Conservation (phyloP, 2,797 vertebrate species). For the Xiphophorus birchmanni region DNA sequence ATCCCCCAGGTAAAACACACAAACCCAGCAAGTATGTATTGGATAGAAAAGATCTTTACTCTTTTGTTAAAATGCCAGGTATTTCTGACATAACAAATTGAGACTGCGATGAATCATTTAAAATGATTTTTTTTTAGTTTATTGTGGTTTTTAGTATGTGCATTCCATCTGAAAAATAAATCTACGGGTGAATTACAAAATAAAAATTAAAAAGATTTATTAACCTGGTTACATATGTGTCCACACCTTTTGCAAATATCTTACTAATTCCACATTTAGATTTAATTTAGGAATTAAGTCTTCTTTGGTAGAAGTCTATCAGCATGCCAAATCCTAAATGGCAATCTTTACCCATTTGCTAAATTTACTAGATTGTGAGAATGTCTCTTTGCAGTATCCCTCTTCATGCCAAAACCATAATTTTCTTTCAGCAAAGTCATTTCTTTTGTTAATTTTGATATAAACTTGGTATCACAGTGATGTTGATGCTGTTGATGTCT, state of each 20-base stretch:
- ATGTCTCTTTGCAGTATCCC: neutral
- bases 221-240: neutral
- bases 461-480: neutral
- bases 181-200: neutral
- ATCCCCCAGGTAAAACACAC: conserved; percentile 89
- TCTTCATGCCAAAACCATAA: neutral
- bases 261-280: neutral
- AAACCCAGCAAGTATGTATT: neutral
- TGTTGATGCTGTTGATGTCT: neutral
- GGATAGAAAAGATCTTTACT: neutral
- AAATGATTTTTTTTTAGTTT: neutral
- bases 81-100: neutral
- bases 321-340: neutral
- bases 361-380: neutral
- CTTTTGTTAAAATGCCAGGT: neutral
- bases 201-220: neutral
- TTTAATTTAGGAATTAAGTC: neutral
- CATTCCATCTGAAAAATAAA: neutral
- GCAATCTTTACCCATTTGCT: neutral
- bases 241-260: neutral
- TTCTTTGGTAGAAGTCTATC: neutral
- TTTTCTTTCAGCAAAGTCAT: neutral
- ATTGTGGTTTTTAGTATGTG: neutral
- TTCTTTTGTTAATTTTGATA: neutral
- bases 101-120: neutral